Evolutionary conservation across 2,888 invertebrate genomes (phyloP).

Genomic region (Tribolium freemani): DNA sequence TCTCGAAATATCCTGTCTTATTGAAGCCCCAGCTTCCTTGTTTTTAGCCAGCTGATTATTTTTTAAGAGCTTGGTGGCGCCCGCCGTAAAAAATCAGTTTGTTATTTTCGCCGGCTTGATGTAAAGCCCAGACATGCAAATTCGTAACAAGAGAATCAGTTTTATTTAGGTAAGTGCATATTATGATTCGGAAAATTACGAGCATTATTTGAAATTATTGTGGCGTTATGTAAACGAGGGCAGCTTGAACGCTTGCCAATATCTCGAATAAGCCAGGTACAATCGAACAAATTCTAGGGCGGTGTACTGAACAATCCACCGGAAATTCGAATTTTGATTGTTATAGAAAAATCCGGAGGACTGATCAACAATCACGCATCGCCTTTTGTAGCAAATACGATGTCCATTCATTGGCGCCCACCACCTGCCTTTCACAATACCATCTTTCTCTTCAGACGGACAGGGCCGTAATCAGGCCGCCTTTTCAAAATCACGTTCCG

Average conservation of each 20-base stretch:
- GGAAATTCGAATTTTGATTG: slow-evolving; percentile 37
- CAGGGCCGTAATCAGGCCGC: slow-evolving; percentile 21
- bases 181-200: slow-evolving; percentile 15
- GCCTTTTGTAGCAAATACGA: slow-evolving; percentile 44
- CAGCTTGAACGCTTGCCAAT: neutral
- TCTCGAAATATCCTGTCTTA: neutral
- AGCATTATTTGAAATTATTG: slow-evolving; percentile 3
- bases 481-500: neutral
- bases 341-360: slow-evolving; percentile 33
- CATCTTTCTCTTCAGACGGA: slow-evolving; percentile 32
- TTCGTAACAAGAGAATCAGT: slow-evolving; percentile 17
- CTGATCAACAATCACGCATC: slow-evolving; percentile 42
- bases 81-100: slow-evolving; percentile 10
- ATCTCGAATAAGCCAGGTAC: neutral
- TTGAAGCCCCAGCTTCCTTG: neutral
- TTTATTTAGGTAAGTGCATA: slow-evolving; percentile 24
- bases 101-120: slow-evolving; percentile 24
- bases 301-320: slow-evolving; percentile 20
- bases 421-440: slow-evolving; percentile 42
- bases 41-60: slow-evolving; percentile 25
- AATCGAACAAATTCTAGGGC: neutral
- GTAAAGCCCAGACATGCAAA: slow-evolving; percentile 26
- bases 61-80: slow-evolving; percentile 24
- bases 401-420: slow-evolving; percentile 46
- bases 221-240: slow-evolving; percentile 20